Evolutionary conservation across 2,113 vertebrate genomes (phyloP), one percentile per base, ranked within the genome.

Genomic region (Poicephalus meyeri): DNA sequence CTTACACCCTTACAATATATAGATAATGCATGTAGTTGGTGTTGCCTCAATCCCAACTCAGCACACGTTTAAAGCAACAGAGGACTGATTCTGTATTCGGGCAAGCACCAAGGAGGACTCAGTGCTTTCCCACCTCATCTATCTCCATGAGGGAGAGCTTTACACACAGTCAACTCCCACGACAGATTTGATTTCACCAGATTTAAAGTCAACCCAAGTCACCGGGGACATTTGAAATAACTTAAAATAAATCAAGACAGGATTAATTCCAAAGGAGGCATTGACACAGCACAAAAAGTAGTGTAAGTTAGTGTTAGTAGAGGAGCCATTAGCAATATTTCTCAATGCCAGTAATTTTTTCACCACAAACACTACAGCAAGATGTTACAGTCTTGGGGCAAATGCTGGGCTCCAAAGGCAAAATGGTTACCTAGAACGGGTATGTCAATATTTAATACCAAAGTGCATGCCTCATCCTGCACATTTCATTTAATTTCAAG

Each of bases 191-290:
- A 86, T 91, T 94, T 95, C 69, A 28, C 80, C 92, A 94, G 49
- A 89, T 87, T 92, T 93, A 39, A 96, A 93, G 77, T 64, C 94
- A 96, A 92, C 29, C 33, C 35, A 79, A 91, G 69, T 42, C 92
- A 92, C 73, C 29, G 18, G 83, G 80, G 86, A 79, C 66, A 79
- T 85, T 7, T 86, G 83, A 94, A 93, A 91, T 58, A 78, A 86
- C 73, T 86, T 81, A 52, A 52, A 61, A 55, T 79, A 94, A 88
- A 95, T 85, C 88, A 91, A 53, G 37, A 90, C 24, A n/a, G 72
- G 63, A 76, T 76, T 90, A 35, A 69, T 90, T 93, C 68, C 65
- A 86, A 89, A 66, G 35, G 31, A 97, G 13, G 52, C 44, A 89
- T 77, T 53, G 83, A 69, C 41, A 7, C 1, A 80, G 60, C 77